These are phyloP conservation scores for Coelinius sp. DNA, from an alignment of 2,888 invertebrate species.

Conservation along the genomic window DNA sequence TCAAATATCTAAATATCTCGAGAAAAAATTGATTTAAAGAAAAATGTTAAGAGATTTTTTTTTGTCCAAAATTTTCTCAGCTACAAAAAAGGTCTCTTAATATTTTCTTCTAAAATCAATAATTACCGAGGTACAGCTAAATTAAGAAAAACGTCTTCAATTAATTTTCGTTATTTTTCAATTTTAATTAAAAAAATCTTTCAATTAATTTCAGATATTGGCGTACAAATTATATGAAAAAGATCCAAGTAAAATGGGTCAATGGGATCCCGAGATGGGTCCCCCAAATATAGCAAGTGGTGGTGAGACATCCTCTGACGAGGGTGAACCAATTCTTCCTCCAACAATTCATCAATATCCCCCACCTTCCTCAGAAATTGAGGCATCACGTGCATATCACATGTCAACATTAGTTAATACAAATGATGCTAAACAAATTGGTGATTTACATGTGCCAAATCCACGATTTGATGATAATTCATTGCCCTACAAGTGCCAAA, in stretches of 20 bases:
- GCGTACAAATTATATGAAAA: constrained; percentile 87
- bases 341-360: constrained; percentile 53
- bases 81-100: too few species aligned
- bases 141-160: too few species aligned
- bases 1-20: too few species aligned
- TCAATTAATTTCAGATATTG: constrained; percentile 74
- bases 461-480: constrained; percentile 32
- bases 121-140: too few species aligned
- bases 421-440: constrained; percentile 49
- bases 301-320: constrained; percentile 75
- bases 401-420: constrained; percentile 54
- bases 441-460: constrained; percentile 42
- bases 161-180: too few species aligned
- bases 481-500: constrained; percentile 61
- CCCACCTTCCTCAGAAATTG: constrained; percentile 21
- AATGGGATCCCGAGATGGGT: constrained; percentile 73
- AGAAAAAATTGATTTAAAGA: neutral
- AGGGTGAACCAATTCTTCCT: constrained; percentile 68
- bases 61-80: too few species aligned
- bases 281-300: constrained; percentile 66
- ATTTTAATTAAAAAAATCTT: too few species aligned
- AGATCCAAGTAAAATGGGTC: constrained; percentile 83
- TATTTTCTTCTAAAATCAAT: too few species aligned
- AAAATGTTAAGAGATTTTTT: too few species aligned
- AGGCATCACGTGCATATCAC: constrained; percentile 57